phyloP scores from a whole-genome alignment of 2,888 invertebrate species.

The Zeuzera pyrina region DNA sequence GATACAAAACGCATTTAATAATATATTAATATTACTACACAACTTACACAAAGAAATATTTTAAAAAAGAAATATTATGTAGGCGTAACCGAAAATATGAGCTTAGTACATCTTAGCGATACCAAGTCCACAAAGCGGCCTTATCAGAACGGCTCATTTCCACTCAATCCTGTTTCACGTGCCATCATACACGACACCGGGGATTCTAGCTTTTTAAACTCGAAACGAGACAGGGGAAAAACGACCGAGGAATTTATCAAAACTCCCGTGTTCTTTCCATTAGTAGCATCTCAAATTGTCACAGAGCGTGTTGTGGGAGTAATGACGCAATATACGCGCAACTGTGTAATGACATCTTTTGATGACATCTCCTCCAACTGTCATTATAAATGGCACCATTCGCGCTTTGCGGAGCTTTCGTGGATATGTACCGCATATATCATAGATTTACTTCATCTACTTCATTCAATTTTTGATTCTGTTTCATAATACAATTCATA shows the following conservation, averaged over 20 bases:
- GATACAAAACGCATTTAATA: too few relatives aligned
- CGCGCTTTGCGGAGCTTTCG: constrained; percentile 34
- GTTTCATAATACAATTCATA: too few relatives aligned
- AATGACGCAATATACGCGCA: constrained; percentile 57
- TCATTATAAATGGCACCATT: constrained; percentile 58
- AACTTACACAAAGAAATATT: too few relatives aligned
- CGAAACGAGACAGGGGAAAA: constrained; percentile 27
- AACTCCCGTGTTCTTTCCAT: constrained; percentile 61
- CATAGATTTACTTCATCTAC: too few relatives aligned
- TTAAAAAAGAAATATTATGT: too few relatives aligned
- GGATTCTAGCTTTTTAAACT: constrained; percentile 29
- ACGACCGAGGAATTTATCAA: constrained; percentile 56
- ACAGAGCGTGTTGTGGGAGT: constrained; percentile 23
- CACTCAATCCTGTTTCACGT: constrained; percentile 48
- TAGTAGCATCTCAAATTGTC: constrained; percentile 64
- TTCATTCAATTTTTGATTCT: too few relatives aligned
- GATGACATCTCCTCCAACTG: constrained; percentile 40
- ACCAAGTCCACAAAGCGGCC: constrained; percentile 29
- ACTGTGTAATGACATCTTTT: constrained; percentile 54
- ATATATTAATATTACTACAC: too few relatives aligned
- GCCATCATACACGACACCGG: constrained; percentile 28
- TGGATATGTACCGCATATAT: too few relatives aligned
- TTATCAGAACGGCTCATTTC: constrained; percentile 58
- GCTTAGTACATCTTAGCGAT: constrained; percentile 10
- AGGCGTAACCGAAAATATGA: constrained; percentile 3